Evolutionary conservation across 2,113 vertebrate genomes (phyloP).

Genomic region (Lamprotornis superbus): DNA sequence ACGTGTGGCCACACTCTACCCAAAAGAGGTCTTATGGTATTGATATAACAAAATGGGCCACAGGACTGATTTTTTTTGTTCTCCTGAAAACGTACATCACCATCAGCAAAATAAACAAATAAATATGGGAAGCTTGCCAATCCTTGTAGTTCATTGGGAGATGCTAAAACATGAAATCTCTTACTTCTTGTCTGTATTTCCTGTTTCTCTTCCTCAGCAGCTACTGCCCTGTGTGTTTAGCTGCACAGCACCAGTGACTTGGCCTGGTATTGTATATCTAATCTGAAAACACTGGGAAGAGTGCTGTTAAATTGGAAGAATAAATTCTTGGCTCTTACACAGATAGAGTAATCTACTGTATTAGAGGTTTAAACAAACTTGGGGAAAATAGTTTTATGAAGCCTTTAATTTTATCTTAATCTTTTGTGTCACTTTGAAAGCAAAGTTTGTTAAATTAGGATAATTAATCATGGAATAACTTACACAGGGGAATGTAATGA

Average conservation of each 20-base stretch:
- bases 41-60: not conserved
- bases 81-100: not conserved
- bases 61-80: not conserved
- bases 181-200: not conserved
- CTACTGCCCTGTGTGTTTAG: not conserved
- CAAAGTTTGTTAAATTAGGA: not conserved
- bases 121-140: not conserved
- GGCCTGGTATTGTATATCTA: not conserved
- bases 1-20: rapidly evolving
- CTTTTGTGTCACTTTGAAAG: not conserved
- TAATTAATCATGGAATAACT: not conserved
- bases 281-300: not conserved
- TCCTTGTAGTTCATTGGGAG: not conserved
- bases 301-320: not conserved
- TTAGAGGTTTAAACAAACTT: not conserved
- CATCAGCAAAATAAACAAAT: not conserved
- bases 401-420: not conserved
- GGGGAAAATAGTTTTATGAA: not conserved
- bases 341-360: not conserved
- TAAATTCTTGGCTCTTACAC: not conserved
- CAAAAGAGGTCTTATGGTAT: not conserved
- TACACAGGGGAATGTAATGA: not conserved
- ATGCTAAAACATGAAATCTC: not conserved
- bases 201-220: not conserved
- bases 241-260: not conserved